These are phyloP conservation scores for Odontamblyopus lacepedii DNA, from an alignment of 2,797 vertebrate genomes.

Conservation along the genomic window DNA sequence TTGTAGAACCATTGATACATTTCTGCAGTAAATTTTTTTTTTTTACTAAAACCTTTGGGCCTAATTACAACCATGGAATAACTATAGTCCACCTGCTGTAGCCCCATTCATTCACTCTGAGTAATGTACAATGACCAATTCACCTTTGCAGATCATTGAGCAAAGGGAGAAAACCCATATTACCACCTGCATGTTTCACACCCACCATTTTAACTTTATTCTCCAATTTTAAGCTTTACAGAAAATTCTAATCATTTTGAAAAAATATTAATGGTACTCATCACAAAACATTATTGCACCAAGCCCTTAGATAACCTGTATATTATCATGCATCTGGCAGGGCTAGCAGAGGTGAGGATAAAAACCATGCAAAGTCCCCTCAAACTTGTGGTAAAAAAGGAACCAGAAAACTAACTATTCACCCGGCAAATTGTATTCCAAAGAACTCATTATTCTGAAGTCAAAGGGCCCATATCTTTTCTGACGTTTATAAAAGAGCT, in stretches of 20 bases:
- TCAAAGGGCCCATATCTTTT: constrained; percentile 74
- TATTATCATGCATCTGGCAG: constrained; percentile 45
- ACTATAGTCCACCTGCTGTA: neutral
- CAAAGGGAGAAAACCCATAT: neutral
- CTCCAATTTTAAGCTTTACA: neutral
- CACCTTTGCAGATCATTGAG: neutral
- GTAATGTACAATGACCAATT: neutral
- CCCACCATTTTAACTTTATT: neutral
- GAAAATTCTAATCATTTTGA: neutral
- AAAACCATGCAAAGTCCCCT: constrained; percentile 45
- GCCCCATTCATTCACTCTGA: neutral
- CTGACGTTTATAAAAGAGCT: constrained; percentile 73
- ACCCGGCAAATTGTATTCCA: constrained; percentile 69
- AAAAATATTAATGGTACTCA: neutral
- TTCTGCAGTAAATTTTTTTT: no score
- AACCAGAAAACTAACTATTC: constrained; percentile 66
- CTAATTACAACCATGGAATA: neutral
- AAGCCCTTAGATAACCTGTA: constrained; percentile 18
- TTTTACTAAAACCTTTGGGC: neutral
- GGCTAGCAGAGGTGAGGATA: constrained; percentile 35
- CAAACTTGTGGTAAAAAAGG: constrained; percentile 39
- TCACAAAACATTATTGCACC: neutral
- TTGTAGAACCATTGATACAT: no score
- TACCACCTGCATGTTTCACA: neutral
- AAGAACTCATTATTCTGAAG: constrained; percentile 76